Conservation (phyloP, 2,113 vertebrate species). For the Myotis davidii region DNA sequence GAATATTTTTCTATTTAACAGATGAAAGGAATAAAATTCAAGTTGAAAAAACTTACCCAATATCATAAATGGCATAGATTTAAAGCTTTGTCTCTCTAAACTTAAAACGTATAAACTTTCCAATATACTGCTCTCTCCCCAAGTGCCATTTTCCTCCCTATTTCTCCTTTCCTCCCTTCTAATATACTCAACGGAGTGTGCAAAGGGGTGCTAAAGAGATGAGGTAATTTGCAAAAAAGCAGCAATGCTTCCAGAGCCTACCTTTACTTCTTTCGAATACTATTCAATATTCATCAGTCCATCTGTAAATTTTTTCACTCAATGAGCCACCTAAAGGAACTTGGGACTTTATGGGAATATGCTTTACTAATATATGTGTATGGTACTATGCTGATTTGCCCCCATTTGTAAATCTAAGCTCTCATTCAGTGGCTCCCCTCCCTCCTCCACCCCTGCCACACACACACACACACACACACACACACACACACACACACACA, state of each 20-base stretch:
- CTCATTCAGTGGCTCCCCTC: background rate
- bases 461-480: too few species aligned
- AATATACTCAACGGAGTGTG: background rate
- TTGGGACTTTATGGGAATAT: too few species aligned
- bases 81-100: background rate
- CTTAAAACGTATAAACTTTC: background rate
- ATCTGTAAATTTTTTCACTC: background rate
- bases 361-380: too few species aligned
- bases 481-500: too few species aligned
- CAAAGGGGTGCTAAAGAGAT: background rate
- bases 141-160: background rate
- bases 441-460: background rate
- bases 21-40: background rate
- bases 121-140: background rate
- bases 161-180: background rate
- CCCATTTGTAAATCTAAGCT: background rate
- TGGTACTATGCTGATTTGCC: accelerated
- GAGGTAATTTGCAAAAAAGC: background rate
- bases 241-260: accelerated
- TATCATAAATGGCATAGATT: background rate
- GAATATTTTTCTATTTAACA: background rate
- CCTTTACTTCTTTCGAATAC: background rate
- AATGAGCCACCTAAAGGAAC: background rate
- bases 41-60: background rate
- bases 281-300: too few species aligned